Base-by-base conservation (phyloP, 2,888 invertebrate species). In the Drosophila neotestacea region DNA sequence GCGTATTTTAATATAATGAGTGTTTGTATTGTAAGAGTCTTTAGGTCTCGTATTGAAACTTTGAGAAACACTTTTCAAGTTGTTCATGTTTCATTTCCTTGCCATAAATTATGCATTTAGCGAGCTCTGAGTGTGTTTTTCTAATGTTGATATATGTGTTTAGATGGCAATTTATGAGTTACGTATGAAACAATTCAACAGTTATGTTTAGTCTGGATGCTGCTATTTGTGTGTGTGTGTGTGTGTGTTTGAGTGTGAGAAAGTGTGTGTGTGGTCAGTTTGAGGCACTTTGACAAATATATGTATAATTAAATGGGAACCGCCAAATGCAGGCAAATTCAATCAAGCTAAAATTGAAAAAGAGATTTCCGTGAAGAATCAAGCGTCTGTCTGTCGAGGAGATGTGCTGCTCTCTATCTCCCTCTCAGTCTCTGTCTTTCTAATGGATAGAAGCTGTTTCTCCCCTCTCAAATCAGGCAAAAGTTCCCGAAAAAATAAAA, bases 281-380 rank as follows among this genome's bases (percentile, higher is more conserved):
- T 62, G 42, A 71, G 52, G 54, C 42, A 59, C 52, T 67, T 67
- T 69, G 63, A 71, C 77, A 69, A 59, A 65, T 50, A 51, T 34
- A 74, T 5, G 6, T 30, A 51, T 42, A 38, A 27, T 22, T 38
- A 34, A 54, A 36, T 61, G 42, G 44, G 62, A 68, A 56, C 47
- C 59, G 52, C 39, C 60, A 79, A 74, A 62, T 77, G 75, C 77
- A 79, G 63, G 56, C 81, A 84, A 82, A 84, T 87, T 89, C 80
- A 88, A 86, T 86, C 84, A 84, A 82, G 87, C 88, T 76, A 73
- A 77, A 87, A 82, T 82, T 75, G 73, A 85, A 79, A 5, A 27
- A 44, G 44, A 48, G 87, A 89, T 87, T 89, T 87, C 82, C 73
- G 67, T 89, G 82, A 77, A 81, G 77, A 62, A 59, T 51, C 27